Percentiles rank a stretch among this genome's conserved stretches.
Conservation (phyloP, 2,797 vertebrate genomes). For the Sebastiscus tertius region DNA sequence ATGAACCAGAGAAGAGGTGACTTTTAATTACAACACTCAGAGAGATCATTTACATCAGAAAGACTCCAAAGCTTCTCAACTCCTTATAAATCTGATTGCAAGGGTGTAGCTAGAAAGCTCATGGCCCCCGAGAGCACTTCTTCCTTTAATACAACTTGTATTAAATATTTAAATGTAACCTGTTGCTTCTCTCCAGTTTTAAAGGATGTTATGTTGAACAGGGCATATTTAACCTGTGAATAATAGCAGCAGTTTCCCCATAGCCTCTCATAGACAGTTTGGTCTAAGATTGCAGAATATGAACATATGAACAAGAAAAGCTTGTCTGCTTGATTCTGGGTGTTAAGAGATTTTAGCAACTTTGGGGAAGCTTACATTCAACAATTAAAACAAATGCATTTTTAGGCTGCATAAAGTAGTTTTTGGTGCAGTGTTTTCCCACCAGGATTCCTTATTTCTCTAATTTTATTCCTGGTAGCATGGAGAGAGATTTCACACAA, state of each 20-base stretch:
- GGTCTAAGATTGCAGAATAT: background rate
- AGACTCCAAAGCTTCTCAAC: background rate
- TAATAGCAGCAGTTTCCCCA: background rate
- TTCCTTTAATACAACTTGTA: background rate
- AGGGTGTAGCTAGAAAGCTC: background rate
- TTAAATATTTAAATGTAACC: background rate
- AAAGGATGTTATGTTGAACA: background rate
- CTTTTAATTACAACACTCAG: background rate
- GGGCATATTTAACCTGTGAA: no score
- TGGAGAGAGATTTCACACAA: background rate
- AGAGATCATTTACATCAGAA: background rate
- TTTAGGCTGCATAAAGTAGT: background rate
- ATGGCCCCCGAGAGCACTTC: background rate
- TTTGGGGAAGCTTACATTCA: background rate
- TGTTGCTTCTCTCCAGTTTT: background rate
- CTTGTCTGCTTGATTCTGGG: no score
- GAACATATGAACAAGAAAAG: background rate
- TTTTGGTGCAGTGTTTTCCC: background rate
- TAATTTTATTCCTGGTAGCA: background rate
- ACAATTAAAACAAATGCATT: background rate
- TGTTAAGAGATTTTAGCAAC: no score
- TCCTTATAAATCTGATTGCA: background rate
- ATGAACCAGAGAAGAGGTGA: background rate
- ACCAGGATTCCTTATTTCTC: background rate
- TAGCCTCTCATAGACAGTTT: background rate